Conservation (phyloP, 2,888 invertebrate genomes). For the Oxycera nigricornis region DNA sequence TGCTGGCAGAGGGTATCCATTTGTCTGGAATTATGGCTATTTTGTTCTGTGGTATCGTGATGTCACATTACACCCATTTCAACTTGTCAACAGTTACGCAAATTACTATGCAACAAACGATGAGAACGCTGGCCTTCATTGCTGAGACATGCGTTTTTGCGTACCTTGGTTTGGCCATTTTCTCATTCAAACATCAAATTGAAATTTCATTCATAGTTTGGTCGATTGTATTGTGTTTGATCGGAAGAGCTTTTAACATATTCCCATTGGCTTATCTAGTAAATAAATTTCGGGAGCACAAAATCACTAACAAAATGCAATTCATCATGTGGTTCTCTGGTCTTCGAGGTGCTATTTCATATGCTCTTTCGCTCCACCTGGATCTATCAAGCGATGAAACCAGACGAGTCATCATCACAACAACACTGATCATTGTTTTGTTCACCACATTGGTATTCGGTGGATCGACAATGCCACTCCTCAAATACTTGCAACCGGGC, state of each 20-base stretch:
- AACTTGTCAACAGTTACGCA: constrained; percentile 98
- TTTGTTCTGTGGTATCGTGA: constrained; percentile 97
- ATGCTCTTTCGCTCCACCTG: constrained; percentile 94
- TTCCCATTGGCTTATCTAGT: constrained; percentile 93
- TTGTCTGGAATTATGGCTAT: constrained; percentile 99
- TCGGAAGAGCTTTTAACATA: constrained; percentile 95
- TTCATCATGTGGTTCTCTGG: constrained; percentile 99
- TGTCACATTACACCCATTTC: constrained; percentile 99
- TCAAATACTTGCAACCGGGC: constrained; percentile 81
- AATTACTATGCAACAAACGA: constrained; percentile 99
- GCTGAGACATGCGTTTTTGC: constrained; percentile 99
- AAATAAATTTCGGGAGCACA: constrained; percentile 96
- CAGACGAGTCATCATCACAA: constrained; percentile 95
- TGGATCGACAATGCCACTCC: constrained; percentile 95
- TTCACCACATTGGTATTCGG: constrained; percentile 96
- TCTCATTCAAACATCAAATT: constrained; percentile 92
- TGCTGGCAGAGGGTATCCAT: constrained; percentile 95
- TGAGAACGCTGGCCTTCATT: constrained; percentile 96
- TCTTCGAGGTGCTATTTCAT: constrained; percentile 95
- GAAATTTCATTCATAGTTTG: constrained; percentile 92
- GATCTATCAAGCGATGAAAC: constrained; percentile 90
- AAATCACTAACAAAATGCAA: constrained; percentile 98
- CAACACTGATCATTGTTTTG: constrained; percentile 95
- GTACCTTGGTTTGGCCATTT: constrained; percentile 77
- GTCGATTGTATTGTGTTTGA: constrained; percentile 89